Base-by-base conservation (phyloP, 2,888 invertebrate species). In the Lasioglossum villosulum region DNA sequence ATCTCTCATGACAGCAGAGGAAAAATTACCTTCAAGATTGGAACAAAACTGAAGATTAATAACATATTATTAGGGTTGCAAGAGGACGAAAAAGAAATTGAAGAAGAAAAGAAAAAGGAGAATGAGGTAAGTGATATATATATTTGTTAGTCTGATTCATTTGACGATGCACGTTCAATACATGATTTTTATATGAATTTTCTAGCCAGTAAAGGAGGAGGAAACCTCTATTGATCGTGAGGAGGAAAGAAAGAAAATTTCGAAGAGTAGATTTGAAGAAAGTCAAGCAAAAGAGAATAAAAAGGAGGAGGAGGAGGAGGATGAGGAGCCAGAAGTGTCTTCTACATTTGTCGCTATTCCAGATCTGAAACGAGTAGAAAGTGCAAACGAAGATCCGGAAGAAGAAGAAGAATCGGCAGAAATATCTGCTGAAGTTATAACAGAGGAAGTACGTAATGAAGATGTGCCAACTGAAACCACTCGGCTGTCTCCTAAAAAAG, bases 1-100 rank as follows among this genome's bases (percentile, higher is more conserved):
- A 94, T 94, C 30, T 92, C 93, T 2, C 90, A 93, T 3, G 95
- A 94, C 56, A 88, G 93, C 0, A 89, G 95, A 12, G 95, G 94
- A 0, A 95, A 95, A 77, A 95, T 95, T 14, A 95, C 93, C 0
- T 95, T 95, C 70, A 95, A 94, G 34, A 94, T 95, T 34, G 94
- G 94, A 0, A 93, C 93, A 72, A 93, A 94, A 73, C 90, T 93
- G 59, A 93, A 92, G 52, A 79, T 95, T 0, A 94, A 93, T 82
- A 95, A 94, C 70, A 94, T 93, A 72, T 78, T 95, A 30, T 93
- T 92, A 68, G 93, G 92, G 59, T 80, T 95, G 4, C 94, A 95
- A 37, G 94, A 95, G 71, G 94, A 86, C 14, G 83, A 88, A 8
- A 88, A 86, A 14, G 87, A 86, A 10, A 84, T 74, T 19, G 79